phyloP scores from a whole-genome alignment of 2,113 vertebrate species.

The Alces alces region DNA sequence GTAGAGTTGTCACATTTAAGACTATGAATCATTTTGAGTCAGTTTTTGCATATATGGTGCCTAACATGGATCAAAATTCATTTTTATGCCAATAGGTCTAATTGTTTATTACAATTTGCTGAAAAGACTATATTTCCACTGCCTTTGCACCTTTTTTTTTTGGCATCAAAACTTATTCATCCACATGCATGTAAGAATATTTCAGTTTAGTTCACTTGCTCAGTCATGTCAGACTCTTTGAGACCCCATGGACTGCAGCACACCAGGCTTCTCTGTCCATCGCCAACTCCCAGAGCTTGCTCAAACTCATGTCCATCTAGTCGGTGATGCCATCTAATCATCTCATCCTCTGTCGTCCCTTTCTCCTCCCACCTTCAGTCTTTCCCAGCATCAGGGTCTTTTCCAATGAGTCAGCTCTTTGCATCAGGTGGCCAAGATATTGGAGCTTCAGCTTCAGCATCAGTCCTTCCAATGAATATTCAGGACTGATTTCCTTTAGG shows the following conservation, averaged over 20 bases:
- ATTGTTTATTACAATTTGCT: not conserved
- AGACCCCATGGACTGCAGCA: not conserved
- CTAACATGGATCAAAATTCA: not conserved
- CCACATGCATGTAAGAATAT: not conserved
- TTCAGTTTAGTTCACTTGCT: not conserved
- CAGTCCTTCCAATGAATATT: not conserved
- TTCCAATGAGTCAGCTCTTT: not conserved
- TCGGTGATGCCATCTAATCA: not conserved
- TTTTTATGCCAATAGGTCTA: not conserved
- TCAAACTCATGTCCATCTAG: not conserved
- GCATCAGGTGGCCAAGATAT: not conserved
- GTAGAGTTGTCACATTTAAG: not conserved
- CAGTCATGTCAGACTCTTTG: accelerated
- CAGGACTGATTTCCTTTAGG: not conserved
- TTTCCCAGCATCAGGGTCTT: not conserved
- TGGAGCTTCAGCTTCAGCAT: not conserved
- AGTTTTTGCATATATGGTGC: not conserved
- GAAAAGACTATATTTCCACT: not conserved
- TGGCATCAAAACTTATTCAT: not conserved
- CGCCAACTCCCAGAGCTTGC: not conserved
- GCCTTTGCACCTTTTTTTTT: not conserved
- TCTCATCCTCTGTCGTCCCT: not conserved
- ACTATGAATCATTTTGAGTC: not conserved
- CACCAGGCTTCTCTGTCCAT: not conserved
- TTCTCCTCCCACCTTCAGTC: not conserved